Conservation (phyloP, 2,797 vertebrate genomes). For the Simalia tracyae region DNA sequence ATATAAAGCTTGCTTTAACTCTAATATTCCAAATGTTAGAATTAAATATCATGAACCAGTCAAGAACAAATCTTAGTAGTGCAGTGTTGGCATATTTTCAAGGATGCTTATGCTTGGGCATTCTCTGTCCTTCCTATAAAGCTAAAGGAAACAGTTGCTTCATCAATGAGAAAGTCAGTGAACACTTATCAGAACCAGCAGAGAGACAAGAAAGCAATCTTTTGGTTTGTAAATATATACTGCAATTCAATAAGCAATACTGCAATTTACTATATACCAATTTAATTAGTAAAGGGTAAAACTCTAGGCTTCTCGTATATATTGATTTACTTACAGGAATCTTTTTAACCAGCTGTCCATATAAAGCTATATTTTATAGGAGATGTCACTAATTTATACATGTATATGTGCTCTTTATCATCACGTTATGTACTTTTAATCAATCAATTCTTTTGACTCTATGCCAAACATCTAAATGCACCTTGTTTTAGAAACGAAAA, state of each 20-base stretch:
- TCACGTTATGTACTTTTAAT: constrained; percentile 63
- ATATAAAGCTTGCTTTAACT: constrained; percentile 33
- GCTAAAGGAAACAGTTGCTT: constrained; percentile 49
- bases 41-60: constrained; percentile 47
- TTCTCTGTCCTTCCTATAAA: constrained; percentile 41
- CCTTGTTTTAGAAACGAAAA: constrained; percentile 57
- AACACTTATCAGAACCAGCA: constrained; percentile 37
- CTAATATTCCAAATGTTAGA: constrained; percentile 28
- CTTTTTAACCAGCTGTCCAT: constrained; percentile 39
- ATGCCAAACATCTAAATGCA: constrained; percentile 68
- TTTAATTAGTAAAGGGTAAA: constrained; percentile 30
- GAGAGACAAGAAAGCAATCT: constrained; percentile 42
- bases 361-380: constrained; percentile 52
- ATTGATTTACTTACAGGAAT: constrained; percentile 42
- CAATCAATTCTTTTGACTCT: constrained; percentile 57
- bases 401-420: constrained; percentile 55
- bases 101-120: constrained; percentile 40
- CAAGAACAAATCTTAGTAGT: constrained; percentile 49
- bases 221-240: constrained; percentile 50
- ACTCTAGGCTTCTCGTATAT: constrained; percentile 39
- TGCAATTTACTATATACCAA: constrained; percentile 44
- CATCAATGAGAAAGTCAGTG: constrained; percentile 52
- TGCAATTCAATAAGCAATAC: constrained; percentile 24
- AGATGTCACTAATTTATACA: constrained; percentile 44
- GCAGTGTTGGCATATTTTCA: constrained; percentile 49